phyloP scores from a whole-genome alignment of 2,113 vertebrate species.

The Sus scrofa region T2T-Sscrofa CM000817.6:43910501-43911000 shows the following conservation, averaged over 20 bases:
- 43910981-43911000: slow-evolving; percentile 12
- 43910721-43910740: neutral
- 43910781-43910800: too few relatives aligned
- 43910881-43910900: neutral
- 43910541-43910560: neutral
- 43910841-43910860: neutral
- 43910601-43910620: neutral
- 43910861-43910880: neutral
- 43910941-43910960: neutral
- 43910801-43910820: neutral
- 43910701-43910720: neutral
- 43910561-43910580: neutral
- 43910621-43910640: neutral
- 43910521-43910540: too few relatives aligned
- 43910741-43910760: fast-evolving
- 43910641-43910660: neutral
- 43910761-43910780: fast-evolving
- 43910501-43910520: neutral
- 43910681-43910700: neutral
- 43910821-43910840: neutral
- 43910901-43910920: neutral
- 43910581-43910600: neutral
- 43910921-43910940: neutral
- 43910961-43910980: neutral
- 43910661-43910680: neutral